Evolutionary conservation across 2,113 vertebrate genomes (phyloP).

Genomic region (Semnopithecus entellus): DNA sequence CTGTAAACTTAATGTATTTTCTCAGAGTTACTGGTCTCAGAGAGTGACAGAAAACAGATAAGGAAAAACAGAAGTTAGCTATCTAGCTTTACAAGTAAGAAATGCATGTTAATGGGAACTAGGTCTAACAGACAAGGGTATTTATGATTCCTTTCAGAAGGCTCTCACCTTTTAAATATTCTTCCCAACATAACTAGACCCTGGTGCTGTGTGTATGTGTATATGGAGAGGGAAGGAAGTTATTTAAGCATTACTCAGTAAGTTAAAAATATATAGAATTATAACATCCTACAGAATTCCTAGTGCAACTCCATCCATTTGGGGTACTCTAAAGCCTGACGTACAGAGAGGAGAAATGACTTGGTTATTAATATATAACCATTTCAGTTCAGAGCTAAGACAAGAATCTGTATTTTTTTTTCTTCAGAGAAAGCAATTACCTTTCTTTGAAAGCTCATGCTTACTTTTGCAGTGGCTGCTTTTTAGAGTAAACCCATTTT

Average conservation of each 20-base stretch:
- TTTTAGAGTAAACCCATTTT: conserved; percentile 16
- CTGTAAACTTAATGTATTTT: conserved; percentile 38
- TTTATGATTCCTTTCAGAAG: background rate
- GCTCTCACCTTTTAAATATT: background rate
- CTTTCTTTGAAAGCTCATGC: background rate
- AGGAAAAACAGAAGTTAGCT: background rate
- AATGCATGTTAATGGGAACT: background rate
- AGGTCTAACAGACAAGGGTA: background rate
- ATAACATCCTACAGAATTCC: background rate
- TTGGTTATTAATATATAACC: background rate
- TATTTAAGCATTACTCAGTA: background rate
- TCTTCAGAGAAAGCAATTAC: background rate
- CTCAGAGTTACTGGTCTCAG: background rate
- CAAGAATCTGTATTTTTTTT: background rate
- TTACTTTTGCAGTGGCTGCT: background rate
- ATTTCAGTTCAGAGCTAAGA: background rate
- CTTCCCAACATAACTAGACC: background rate
- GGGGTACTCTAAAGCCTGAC: background rate
- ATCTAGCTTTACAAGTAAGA: background rate
- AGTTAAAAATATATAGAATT: background rate
- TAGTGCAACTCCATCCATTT: background rate
- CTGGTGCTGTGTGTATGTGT: background rate
- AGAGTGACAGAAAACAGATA: conserved; percentile 35
- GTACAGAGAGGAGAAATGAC: background rate
- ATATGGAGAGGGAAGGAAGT: rapidly evolving